Conservation (phyloP, 2,888 invertebrate genomes). For the Lycocerus yunnanus region DNA sequence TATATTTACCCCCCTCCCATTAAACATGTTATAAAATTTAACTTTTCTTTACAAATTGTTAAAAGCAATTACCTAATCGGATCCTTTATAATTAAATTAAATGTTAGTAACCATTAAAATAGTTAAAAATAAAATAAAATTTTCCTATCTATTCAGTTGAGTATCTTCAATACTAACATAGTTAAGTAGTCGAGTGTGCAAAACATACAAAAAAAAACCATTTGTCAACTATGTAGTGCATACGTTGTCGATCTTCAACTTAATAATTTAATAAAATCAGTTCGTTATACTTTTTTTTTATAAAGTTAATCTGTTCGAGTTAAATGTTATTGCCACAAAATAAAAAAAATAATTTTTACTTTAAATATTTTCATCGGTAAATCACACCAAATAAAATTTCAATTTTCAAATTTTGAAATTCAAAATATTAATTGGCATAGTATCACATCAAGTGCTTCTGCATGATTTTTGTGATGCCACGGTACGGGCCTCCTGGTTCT, state of each 20-base stretch:
- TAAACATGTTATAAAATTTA: not conserved
- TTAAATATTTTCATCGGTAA: not conserved
- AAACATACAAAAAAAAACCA: not conserved
- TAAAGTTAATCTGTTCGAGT: not conserved
- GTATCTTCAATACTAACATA: not conserved
- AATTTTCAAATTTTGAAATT: not conserved
- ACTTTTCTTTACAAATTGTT: not conserved
- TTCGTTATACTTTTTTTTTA: not conserved
- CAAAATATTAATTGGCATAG: not conserved
- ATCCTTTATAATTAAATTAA: not conserved
- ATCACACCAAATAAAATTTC: not conserved
- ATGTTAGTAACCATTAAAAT: not conserved
- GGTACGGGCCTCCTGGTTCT: not conserved
- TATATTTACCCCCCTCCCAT: not conserved
- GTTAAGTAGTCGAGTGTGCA: not conserved
- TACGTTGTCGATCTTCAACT: not conserved
- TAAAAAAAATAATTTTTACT: not conserved
- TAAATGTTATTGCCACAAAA: not conserved
- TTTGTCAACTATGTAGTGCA: not conserved
- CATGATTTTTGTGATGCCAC: not conserved
- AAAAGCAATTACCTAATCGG: not conserved
- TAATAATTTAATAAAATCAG: not conserved
- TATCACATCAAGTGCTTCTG: not conserved
- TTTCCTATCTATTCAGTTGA: not conserved
- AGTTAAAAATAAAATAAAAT: not conserved